Evolutionary conservation across 2,797 vertebrate species (phyloP).

Genomic region (Lates japonicus): DNA sequence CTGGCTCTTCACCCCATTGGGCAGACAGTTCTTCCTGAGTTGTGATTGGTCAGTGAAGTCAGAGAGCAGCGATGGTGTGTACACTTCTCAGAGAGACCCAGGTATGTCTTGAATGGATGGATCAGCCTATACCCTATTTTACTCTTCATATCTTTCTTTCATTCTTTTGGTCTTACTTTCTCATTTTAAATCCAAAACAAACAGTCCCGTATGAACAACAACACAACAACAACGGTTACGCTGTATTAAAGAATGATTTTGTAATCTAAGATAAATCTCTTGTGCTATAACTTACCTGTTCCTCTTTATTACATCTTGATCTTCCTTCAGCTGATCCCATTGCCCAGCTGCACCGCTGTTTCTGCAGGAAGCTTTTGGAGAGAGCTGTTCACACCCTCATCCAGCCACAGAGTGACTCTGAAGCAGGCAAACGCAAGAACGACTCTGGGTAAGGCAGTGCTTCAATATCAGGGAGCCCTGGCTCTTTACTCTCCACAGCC

Average conservation of each 20-base stretch:
- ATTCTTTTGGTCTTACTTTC: background rate
- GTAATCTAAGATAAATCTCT: background rate
- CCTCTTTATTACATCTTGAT: background rate
- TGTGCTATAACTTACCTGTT: background rate
- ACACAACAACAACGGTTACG: background rate
- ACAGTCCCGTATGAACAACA: background rate
- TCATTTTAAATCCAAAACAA: background rate
- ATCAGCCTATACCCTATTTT: background rate
- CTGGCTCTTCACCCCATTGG: conserved; percentile 96
- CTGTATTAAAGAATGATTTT: background rate
- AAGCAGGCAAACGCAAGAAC: conserved; percentile 77
- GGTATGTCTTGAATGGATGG: conserved; percentile 81
- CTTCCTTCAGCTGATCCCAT: conserved; percentile 90
- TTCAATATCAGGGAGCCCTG: background rate
- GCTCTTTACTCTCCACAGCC: background rate
- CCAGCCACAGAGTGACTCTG: conserved; percentile 89
- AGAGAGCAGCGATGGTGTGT: conserved; percentile 88
- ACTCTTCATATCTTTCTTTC: background rate
- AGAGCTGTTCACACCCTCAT: conserved; percentile 93
- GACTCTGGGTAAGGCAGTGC: conserved; percentile 86
- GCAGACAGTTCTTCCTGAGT: conserved; percentile 95
- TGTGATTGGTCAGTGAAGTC: conserved; percentile 95
- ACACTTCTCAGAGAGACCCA: conserved; percentile 92
- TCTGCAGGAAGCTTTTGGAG: conserved; percentile 96
- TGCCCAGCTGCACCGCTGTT: conserved; percentile 95